Base-by-base conservation (phyloP, 2,888 invertebrate species). In the Lymantria monacha region DNA sequence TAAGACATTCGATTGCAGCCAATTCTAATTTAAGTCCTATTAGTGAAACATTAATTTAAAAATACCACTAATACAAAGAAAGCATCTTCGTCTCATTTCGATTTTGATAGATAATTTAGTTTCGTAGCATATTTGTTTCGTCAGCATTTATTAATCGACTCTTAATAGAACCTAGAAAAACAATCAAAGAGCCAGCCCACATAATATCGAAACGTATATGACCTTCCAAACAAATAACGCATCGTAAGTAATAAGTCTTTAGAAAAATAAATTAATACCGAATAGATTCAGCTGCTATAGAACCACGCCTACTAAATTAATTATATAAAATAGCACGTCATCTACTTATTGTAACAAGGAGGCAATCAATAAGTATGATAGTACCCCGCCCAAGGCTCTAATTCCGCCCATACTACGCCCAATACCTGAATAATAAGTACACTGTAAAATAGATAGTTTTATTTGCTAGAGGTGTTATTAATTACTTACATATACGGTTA, bases 261-360 rank as follows among this genome's bases (percentile, higher is more conserved):
- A 55, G 53, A 53, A 58, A 56, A 66, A 56, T 55, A 67, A 62
- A 55, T 68, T 61, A 56, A 65, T 33, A 40, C 72, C 70, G 64
- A 65, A 69, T 56, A 62, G 43, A 49, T 69, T 67, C 80, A 79
- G 73, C 78, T 81, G 79, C 68, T 51, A 62, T 30, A 30, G 9
- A 55, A 57, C 66, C 73, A 79, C 81, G 78, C 81, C 79, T 51
- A 49, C 45, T 40, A 66, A 64, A 79, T 76, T 78, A 80, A 80
- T 81, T 69, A 74, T 60, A 61, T 54, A 55, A 69, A 75, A 79
- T 76, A 70, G 69, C 61, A 54, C 61, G 73, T 79, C 74, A 75
- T 75, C 73, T 76, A 68, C 65, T 51, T 61, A 62, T 67, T 67
- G 62, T 62, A 63, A 44, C 44, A 48, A 53, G 44, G 45, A 46